These are phyloP conservation scores for Eumacrocentrus americanus DNA, from an alignment of 2,888 invertebrate species.

Conservation along the genomic window DNA sequence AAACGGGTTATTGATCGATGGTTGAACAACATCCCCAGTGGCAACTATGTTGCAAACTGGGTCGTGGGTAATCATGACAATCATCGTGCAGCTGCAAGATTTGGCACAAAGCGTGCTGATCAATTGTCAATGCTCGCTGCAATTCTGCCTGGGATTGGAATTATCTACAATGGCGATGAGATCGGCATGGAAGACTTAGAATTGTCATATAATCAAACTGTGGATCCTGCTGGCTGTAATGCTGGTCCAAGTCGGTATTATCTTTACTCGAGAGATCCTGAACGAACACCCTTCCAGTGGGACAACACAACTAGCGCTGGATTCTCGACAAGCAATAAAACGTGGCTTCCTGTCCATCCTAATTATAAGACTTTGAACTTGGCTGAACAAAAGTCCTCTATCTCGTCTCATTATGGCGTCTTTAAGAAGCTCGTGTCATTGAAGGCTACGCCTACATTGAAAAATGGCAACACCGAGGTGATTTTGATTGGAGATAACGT, in stretches of 20 bases:
- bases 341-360: constrained; percentile 73
- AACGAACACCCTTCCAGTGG: no score
- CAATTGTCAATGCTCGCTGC: no score
- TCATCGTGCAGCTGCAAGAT: constrained; percentile 60
- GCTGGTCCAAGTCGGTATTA: constrained; percentile 67
- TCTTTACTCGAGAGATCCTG: constrained; percentile 47
- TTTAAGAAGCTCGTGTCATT: constrained; percentile 62
- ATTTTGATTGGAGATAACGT: constrained; percentile 31
- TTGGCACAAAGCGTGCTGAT: constrained; percentile 63
- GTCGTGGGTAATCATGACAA: constrained; percentile 70
- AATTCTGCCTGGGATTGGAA: constrained; percentile 68
- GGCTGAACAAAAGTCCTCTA: constrained; percentile 63
- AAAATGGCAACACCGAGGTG: constrained; percentile 58
- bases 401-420: constrained; percentile 66
- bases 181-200: no score
- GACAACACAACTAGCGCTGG: constrained; percentile 65
- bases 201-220: constrained; percentile 70
- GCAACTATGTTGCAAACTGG: constrained; percentile 68
- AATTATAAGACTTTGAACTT: constrained; percentile 69
- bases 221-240: no score
- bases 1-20: constrained; percentile 65
- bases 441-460: constrained; percentile 61
- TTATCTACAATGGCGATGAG: no score
- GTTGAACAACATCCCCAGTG: constrained; percentile 66
- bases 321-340: constrained; percentile 65